Conservation (phyloP, 2,797 vertebrate genomes). For the Clamator glandarius region DNA sequence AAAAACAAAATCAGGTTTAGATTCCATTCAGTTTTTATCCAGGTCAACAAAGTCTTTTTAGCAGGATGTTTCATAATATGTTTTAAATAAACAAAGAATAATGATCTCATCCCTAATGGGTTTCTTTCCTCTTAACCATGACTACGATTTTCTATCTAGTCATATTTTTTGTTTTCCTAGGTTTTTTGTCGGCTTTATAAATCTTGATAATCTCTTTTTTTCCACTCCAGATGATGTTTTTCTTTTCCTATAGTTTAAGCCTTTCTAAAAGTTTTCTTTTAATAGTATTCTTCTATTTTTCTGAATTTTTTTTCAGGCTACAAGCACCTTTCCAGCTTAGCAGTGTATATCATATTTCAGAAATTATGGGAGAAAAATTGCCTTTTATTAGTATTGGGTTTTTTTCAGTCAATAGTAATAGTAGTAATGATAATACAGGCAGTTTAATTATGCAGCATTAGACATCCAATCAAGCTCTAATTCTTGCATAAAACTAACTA, state of each 20-base stretch:
- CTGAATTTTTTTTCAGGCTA: background rate
- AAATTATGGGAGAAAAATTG: background rate
- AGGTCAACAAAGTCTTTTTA: background rate
- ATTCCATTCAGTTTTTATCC: background rate
- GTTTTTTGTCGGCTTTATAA: background rate
- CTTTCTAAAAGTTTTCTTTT: background rate
- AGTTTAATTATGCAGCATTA: background rate
- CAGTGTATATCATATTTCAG: background rate
- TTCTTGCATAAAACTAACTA: background rate
- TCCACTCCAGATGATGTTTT: background rate
- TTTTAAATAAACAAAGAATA: background rate
- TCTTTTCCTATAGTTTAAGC: background rate
- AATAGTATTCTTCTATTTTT: background rate
- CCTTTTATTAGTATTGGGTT: background rate
- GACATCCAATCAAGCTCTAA: background rate
- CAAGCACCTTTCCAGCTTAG: background rate
- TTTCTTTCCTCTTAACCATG: background rate
- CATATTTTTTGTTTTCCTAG: background rate
- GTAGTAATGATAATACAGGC: background rate
- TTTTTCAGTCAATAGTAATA: background rate
- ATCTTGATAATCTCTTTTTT: background rate
- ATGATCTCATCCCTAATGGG: background rate
- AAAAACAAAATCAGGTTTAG: background rate
- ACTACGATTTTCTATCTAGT: background rate
- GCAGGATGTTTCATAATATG: background rate